Evolutionary conservation across 2,113 vertebrate species (phyloP).

Genomic region (Craseonycteris thonglongyai): DNA sequence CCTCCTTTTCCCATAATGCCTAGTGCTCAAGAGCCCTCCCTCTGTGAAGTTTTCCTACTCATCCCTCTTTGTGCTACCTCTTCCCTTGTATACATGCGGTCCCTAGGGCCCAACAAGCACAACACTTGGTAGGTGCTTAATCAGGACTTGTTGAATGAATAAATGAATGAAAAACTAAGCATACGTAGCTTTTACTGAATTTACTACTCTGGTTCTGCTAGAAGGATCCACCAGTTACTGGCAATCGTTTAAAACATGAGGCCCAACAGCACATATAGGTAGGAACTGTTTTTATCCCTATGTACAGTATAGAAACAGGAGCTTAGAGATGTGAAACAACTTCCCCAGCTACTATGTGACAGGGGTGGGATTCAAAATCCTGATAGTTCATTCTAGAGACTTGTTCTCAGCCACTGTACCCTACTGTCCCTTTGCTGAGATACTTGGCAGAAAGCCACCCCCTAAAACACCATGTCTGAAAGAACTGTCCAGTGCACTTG

Average conservation of each 20-base stretch:
- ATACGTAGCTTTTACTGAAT: not conserved
- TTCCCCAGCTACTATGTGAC: not conserved
- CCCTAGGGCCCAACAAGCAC: not conserved
- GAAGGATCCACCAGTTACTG: not conserved
- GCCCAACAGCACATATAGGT: not conserved
- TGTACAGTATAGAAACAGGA: not conserved
- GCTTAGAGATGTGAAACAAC: not conserved
- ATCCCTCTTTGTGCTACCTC: not conserved
- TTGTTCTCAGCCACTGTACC: not conserved
- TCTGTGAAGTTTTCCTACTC: not conserved
- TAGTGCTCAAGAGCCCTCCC: not conserved
- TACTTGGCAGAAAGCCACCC: not conserved
- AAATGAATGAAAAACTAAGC: not conserved
- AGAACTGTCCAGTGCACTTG: not conserved
- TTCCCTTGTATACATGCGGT: not conserved
- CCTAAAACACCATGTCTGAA: not conserved
- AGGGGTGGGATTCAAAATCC: not conserved
- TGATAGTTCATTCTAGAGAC: not conserved
- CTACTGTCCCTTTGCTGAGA: not conserved
- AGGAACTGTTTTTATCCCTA: not conserved
- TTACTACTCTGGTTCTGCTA: not conserved
- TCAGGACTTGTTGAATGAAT: not conserved
- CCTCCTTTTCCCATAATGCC: not conserved
- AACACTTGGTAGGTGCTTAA: not conserved
- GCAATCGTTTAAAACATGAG: not conserved